These are phyloP conservation scores for Progne subis DNA, from an alignment of 2,113 vertebrate genomes.

Conservation along the genomic window DNA sequence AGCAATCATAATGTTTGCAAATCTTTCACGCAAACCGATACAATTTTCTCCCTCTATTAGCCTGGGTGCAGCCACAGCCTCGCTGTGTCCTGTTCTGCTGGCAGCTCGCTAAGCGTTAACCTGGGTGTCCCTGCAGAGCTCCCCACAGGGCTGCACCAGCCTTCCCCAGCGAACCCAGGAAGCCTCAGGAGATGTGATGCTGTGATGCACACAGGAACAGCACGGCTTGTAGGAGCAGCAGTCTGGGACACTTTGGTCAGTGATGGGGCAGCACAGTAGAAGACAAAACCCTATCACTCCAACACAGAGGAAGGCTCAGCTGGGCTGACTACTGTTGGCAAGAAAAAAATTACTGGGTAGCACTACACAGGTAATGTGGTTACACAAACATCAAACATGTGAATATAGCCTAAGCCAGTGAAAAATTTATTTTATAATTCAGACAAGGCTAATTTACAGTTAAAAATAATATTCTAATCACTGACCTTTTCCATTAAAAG, in stretches of 20 bases:
- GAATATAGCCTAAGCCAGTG: not conserved
- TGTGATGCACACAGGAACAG: not conserved
- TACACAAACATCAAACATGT: not conserved
- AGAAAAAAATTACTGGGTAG: not conserved
- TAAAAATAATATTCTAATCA: not conserved
- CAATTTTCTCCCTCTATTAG: not conserved
- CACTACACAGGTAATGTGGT: rapidly evolving
- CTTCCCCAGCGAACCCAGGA: not conserved
- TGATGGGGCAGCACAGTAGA: not conserved
- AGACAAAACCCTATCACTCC: not conserved
- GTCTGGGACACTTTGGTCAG: not conserved
- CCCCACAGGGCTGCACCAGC: rapidly evolving
- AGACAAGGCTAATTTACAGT: not conserved
- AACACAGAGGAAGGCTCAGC: not conserved
- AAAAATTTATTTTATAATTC: not conserved
- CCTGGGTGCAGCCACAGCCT: not conserved
- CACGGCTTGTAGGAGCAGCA: not conserved
- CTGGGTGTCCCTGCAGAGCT: not conserved
- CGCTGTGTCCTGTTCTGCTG: rapidly evolving
- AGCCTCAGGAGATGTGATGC: not conserved
- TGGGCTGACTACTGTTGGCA: not conserved
- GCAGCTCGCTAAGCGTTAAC: rapidly evolving
- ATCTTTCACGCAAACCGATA: not conserved
- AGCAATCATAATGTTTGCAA: not conserved
- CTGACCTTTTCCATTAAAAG: not conserved